phyloP scores from a whole-genome alignment of 2,113 vertebrate genomes.

The Ceyx margarethae region DNA sequence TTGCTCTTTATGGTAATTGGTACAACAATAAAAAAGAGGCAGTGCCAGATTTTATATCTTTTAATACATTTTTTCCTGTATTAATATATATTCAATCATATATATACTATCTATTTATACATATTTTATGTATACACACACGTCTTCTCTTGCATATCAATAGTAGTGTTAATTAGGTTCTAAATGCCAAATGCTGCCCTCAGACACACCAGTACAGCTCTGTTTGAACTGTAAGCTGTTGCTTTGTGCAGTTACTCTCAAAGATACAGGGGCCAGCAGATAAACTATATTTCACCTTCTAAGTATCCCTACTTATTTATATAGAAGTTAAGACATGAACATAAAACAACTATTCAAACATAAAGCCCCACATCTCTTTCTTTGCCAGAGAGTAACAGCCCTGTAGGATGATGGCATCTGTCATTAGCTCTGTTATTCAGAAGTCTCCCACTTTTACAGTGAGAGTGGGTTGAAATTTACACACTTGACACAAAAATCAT shows the following conservation, averaged over 20 bases:
- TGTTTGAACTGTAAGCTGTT: neutral
- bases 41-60: neutral
- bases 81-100: neutral
- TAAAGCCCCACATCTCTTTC: neutral
- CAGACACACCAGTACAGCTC: neutral
- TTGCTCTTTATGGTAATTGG: neutral
- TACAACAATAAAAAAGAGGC: neutral
- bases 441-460: neutral
- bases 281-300: neutral
- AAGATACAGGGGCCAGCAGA: neutral
- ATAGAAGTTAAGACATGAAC: neutral
- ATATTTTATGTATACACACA: neutral
- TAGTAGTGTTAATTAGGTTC: neutral
- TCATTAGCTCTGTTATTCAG: neutral
- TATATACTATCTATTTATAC: neutral
- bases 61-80: neutral
- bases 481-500: neutral
- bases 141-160: neutral
- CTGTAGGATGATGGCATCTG: neutral
- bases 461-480: neutral
- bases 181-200: neutral
- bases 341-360: neutral
- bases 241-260: neutral
- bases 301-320: neutral
- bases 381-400: neutral